Evolutionary conservation across 1,140 invertebrate genomes (phyloP), one percentile per base, ranked within the genome.

Genomic region (Heliconius eleuchia): DNA sequence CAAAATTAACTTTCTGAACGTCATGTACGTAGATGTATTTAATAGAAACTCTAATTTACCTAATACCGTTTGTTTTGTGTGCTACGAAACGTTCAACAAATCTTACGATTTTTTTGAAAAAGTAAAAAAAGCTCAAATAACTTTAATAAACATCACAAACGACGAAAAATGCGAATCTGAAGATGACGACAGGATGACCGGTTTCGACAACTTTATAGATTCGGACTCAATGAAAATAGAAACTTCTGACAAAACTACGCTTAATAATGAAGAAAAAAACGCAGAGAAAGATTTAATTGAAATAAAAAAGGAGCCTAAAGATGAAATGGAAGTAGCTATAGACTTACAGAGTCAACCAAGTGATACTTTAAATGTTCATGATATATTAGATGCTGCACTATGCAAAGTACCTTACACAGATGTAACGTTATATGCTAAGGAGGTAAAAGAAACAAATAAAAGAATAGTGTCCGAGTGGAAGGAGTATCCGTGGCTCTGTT

Each of bases 51-150:
- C n/a, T 11, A 66, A 66, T 66, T 84, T 92, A 60, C 90, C 91
- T 23, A 91, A 89, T 87, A 94, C 87, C 5, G 81, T 91, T 57
- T 94, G 92, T 86, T 88, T 90, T 23, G 75, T 88, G 2, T 94
- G 92, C 77, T 87, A 89, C 75, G 86, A 88, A 8, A 82, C 88
- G 9, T 80, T 92, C 71, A 87, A 89, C 76, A 91, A 88, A 78
- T 88, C 90, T 37, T 88, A 87, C 27, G 88, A 91, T 19, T 94
- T 94, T 74, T 78, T 92, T 16, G 75, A 82, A 30, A 86, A 82
- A 73, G 88, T 92, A 3, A 89, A 91, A 79, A 79, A 79, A 71
- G 85, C 92, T 4, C 92, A 94, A 79, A 77, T 79, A 2, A 72
- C 88, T 23, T 80, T 94, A 76, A 76, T 72, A 11, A 82, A 82